Evolutionary conservation across 2,888 invertebrate genomes (phyloP).

Genomic region (Dynastes tityus): DNA sequence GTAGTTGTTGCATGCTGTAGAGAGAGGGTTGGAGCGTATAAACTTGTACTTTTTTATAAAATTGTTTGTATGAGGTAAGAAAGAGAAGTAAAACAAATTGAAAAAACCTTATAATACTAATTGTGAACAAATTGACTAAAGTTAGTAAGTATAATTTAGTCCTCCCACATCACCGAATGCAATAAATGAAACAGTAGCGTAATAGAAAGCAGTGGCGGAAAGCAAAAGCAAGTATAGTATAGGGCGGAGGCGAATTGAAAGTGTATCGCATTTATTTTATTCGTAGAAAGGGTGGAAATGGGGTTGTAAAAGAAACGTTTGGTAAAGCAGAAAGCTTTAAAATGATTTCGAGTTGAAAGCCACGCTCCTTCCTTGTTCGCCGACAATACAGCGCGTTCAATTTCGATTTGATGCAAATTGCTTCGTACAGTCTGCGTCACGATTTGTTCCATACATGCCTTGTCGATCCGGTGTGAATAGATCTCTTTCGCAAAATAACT

Average conservation of each 20-base stretch:
- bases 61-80: no score
- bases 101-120: no score
- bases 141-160: neutral
- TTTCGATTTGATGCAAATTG: conserved; percentile 67
- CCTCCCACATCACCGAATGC: neutral
- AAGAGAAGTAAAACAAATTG: no score
- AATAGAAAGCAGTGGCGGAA: neutral
- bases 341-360: conserved; percentile 66
- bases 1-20: no score
- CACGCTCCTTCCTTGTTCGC: conserved; percentile 67
- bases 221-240: neutral
- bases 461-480: neutral
- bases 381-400: conserved; percentile 64
- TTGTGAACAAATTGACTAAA: neutral
- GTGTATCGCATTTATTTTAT: conserved; percentile 63
- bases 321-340: conserved; percentile 64
- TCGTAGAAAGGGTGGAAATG: conserved; percentile 62
- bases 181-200: neutral
- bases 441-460: neutral
- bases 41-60: no score
- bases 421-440: conserved; percentile 51
- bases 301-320: conserved; percentile 62
- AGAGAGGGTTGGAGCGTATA: no score
- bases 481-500: neutral
- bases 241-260: neutral